Conservation (phyloP, 2,797 vertebrate species). For the Apogon talboti region DNA sequence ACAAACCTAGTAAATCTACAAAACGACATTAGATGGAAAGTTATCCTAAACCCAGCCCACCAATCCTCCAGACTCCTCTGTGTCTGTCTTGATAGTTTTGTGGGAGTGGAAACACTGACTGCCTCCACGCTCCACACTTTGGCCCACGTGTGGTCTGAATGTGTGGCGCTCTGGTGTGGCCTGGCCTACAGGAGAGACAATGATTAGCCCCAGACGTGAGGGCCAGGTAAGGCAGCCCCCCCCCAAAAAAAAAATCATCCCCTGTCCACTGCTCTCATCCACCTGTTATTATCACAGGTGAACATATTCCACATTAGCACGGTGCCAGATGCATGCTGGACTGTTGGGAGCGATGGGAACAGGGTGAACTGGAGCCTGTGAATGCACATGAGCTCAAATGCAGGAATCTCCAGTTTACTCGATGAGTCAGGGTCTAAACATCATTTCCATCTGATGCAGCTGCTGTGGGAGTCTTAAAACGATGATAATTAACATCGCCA, state of each 20-base stretch:
- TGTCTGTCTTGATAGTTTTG: slow-evolving; percentile 36
- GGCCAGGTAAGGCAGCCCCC: slow-evolving; percentile 31
- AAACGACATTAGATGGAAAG: slow-evolving; percentile 46
- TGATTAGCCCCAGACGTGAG: slow-evolving; percentile 45
- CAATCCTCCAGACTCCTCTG: slow-evolving; percentile 56
- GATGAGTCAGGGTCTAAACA: slow-evolving; percentile 74
- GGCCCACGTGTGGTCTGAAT: slow-evolving; percentile 39
- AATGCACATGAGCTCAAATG: slow-evolving; percentile 51
- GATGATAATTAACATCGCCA: slow-evolving; percentile 61
- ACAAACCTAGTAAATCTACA: slow-evolving; percentile 13
- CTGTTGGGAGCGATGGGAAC: slow-evolving; percentile 39
- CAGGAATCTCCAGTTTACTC: slow-evolving; percentile 59
- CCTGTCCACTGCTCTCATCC: slow-evolving; percentile 53
- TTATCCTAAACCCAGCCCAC: slow-evolving; percentile 51
- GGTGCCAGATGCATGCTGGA: slow-evolving; percentile 34
- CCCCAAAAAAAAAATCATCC: too few relatives aligned
- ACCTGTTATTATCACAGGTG: slow-evolving; percentile 75
- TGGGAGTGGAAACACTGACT: slow-evolving; percentile 70
- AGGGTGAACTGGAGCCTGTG: slow-evolving; percentile 28
- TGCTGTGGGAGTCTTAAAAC: slow-evolving; percentile 56
- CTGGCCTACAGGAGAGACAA: slow-evolving; percentile 46
- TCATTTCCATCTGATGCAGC: slow-evolving; percentile 60
- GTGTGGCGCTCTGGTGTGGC: slow-evolving; percentile 26
- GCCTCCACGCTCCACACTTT: slow-evolving; percentile 36
- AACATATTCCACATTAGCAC: slow-evolving; percentile 61